phyloP scores from a whole-genome alignment of 2,113 vertebrate species.

The Romanogobio albipinnatus region DNA sequence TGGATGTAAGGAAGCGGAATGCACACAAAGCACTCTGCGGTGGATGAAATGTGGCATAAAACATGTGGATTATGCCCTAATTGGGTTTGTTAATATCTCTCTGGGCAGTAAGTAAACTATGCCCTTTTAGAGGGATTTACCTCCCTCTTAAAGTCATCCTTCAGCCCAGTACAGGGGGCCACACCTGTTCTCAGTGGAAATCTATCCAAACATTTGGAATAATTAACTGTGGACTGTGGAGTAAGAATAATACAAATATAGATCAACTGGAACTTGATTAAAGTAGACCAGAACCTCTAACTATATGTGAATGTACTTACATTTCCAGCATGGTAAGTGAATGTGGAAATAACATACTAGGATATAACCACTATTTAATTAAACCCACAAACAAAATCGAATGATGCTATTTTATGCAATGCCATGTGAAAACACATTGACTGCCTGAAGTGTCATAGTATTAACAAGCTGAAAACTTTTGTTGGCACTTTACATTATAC shows the following conservation, averaged over 20 bases:
- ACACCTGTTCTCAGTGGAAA: constrained; percentile 11
- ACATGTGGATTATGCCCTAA: neutral
- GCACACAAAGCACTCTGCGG: neutral
- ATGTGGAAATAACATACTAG: neutral
- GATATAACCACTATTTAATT: constrained; percentile 32
- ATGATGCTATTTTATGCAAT: neutral
- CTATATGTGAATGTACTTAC: constrained; percentile 9
- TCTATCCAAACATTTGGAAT: constrained; percentile 39
- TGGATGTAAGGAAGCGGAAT: neutral
- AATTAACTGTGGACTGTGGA: constrained; percentile 28
- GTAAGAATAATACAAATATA: neutral
- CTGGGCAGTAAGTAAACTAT: neutral
- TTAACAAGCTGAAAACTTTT: constrained; percentile 11
- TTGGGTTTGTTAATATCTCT: neutral
- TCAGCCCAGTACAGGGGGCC: neutral
- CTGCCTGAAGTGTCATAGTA: constrained; percentile 27
- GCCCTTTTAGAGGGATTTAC: neutral
- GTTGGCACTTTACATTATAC: constrained; percentile 42
- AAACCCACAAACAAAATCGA: neutral
- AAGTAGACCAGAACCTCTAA: neutral
- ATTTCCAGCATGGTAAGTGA: constrained; percentile 3
- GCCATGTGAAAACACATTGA: neutral
- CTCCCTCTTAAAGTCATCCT: constrained; percentile 19
- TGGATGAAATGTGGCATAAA: neutral
- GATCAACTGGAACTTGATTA: constrained; percentile 20